Base-by-base conservation (phyloP, 2,888 invertebrate species). In the Trachelus iudaicus region DNA sequence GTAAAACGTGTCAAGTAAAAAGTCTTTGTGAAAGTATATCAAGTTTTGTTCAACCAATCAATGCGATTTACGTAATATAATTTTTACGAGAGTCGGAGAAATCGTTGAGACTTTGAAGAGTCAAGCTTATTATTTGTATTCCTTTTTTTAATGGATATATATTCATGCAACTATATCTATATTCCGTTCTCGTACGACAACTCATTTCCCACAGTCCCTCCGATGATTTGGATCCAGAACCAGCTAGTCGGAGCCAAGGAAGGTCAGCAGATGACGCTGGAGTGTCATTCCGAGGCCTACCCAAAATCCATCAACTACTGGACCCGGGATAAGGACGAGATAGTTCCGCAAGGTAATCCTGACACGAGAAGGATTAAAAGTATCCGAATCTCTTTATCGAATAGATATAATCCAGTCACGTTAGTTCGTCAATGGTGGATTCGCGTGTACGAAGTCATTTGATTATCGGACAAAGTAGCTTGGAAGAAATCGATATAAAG, bases 281-380 rank as follows among this genome's bases (percentile, higher is more conserved):
- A 93, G 82, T 94, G 94, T 81, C 90, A 92, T 81, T 93, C 93
- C 1, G 94, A 94, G 86, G 94, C 94, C 75, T 93, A 91, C 87
- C 94, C 94, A 11, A 93, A 93, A 87, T 93, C 93, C 80, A 93
- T 94, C 84, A 94, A 93, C 89, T 94, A 94, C 85, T 94, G 94
- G 94, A 92, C 93, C 69, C 91, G 92, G 83, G 92, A 92, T 78
- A 92, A 92, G 79, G 92, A 92, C 77, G 93, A 93, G 84, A 93
- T 93, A 82, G 92, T 94, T 77, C 92, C 93, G 76, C 92, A 92
- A 88, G 93, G 93, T 93, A 85, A 81, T 56, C 56, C 56, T 23
- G 56, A 56, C 56, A 56, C 56, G 23, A 56, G 23, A 23, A 56
- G 56, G 23, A 56, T 56, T 56, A 56, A 56, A 56, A 56, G 56